Evolutionary conservation across 2,888 invertebrate species (phyloP).

Genomic region (Phengaris arion): DNA sequence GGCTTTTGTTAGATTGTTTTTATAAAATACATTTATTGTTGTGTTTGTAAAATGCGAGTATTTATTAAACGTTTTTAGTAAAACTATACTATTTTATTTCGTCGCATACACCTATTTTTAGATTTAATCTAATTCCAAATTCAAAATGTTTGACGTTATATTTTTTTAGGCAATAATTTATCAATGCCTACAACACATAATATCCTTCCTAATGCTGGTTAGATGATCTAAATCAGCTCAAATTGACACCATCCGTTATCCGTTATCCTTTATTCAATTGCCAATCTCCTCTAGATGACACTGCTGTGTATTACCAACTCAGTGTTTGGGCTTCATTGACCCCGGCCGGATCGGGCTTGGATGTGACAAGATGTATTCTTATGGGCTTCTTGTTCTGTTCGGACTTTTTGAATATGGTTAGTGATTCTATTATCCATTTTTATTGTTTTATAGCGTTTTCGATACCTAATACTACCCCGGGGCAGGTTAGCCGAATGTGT

Average conservation of each 20-base stretch:
- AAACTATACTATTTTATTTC: conserved; percentile 44
- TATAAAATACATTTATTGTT: conserved; percentile 53
- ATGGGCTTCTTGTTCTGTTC: conserved; percentile 47
- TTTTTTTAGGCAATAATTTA: conserved; percentile 4
- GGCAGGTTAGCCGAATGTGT: no score
- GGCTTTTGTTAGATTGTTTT: conserved; percentile 24
- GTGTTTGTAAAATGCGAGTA: conserved; percentile 63
- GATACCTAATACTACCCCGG: no score
- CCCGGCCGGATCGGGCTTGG: conserved; percentile 42
- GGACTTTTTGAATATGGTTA: conserved; percentile 56
- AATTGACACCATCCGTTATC: conserved; percentile 31
- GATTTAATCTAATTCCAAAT: not conserved
- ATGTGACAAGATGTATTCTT: conserved; percentile 42
- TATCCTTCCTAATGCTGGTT: conserved; percentile 10
- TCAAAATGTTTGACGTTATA: not conserved
- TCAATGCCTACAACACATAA: not conserved
- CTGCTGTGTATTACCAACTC: conserved; percentile 35
- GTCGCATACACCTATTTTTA: not conserved
- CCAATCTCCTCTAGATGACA: conserved; percentile 37
- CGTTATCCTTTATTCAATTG: conserved; percentile 30
- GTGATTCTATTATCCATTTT: conserved; percentile 39
- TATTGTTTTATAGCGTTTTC: not conserved
- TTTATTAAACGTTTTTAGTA: conserved; percentile 67
- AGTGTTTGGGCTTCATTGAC: conserved; percentile 32
- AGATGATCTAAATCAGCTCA: conserved; percentile 29